Conservation (phyloP, 1,140 invertebrate genomes). For the Drepana arcuata region DNA sequence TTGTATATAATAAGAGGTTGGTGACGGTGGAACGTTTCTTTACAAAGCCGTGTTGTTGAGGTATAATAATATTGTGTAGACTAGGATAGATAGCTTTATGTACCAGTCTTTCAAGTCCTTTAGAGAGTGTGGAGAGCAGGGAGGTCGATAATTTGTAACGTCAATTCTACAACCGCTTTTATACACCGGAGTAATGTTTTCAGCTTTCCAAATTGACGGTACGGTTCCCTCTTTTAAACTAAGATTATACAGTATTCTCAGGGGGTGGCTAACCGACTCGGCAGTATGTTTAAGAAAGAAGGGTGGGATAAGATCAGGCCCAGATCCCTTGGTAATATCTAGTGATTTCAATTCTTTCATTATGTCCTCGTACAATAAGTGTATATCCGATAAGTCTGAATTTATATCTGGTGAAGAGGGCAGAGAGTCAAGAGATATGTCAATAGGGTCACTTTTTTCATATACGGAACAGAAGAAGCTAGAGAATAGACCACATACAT, state of each 20-base stretch:
- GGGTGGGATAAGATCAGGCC: slow-evolving; percentile 14
- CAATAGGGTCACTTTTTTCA: too few relatives aligned
- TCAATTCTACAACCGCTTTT: slow-evolving; percentile 16
- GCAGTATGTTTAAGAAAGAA: slow-evolving; percentile 20
- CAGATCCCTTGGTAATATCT: neutral
- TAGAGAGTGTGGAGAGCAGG: slow-evolving; percentile 20
- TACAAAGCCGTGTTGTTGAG: slow-evolving; percentile 27
- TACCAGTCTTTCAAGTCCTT: slow-evolving; percentile 17
- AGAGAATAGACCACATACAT: too few relatives aligned
- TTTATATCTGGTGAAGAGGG: too few relatives aligned
- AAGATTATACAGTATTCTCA: slow-evolving; percentile 13
- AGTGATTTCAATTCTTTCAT: too few relatives aligned
- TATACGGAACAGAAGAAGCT: too few relatives aligned
- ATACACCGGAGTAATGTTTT: slow-evolving; percentile 18
- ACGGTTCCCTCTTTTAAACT: slow-evolving; percentile 15
- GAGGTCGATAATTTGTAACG: too few relatives aligned
- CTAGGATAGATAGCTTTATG: slow-evolving; percentile 1
- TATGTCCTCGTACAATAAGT: too few relatives aligned
- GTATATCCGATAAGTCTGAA: too few relatives aligned
- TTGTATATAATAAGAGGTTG: slow-evolving; percentile 17
- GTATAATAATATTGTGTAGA: too few relatives aligned
- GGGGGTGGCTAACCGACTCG: slow-evolving; percentile 9
- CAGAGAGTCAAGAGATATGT: too few relatives aligned
- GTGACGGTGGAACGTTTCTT: slow-evolving; percentile 17
- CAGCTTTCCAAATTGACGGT: slow-evolving; percentile 22